A percentile compares a stretch with the other conserved stretches of the same genome.
Evolutionary conservation across 2,113 vertebrate genomes (phyloP).

Genomic region (Elephas maximus): DNA sequence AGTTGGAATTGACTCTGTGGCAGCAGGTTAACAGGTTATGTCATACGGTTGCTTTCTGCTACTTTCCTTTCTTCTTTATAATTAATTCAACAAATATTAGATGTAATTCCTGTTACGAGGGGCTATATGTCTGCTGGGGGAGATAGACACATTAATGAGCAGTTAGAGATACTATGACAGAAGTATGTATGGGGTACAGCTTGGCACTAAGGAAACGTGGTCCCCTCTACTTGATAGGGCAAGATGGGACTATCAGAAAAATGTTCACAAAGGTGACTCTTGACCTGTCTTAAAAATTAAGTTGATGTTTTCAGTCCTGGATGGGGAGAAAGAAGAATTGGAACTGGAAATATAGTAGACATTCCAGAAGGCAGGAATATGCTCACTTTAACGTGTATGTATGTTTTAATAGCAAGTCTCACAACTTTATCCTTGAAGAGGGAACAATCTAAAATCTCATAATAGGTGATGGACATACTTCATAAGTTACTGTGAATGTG

Average conservation of each 20-base stretch:
- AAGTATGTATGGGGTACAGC: background rate
- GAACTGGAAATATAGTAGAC: background rate
- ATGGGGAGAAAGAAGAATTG: background rate
- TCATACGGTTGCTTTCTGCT: background rate
- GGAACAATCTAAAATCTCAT: background rate
- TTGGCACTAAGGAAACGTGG: background rate
- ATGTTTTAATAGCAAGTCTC: slow-evolving; percentile 12
- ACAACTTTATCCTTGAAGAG: background rate
- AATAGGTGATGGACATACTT: background rate
- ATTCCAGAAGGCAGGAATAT: background rate
- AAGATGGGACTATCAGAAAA: background rate
- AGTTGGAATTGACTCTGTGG: too few species aligned
- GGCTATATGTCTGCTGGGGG: background rate
- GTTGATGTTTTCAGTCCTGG: background rate
- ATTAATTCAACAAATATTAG: slow-evolving; percentile 1
- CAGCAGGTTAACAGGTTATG: too few species aligned
- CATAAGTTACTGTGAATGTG: background rate
- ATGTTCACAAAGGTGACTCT: background rate
- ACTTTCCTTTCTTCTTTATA: slow-evolving; percentile 9
- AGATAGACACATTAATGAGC: background rate
- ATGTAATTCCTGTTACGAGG: background rate
- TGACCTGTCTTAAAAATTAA: slow-evolving; percentile 20
- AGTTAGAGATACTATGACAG: background rate
- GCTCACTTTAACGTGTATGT: background rate
- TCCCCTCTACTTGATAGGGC: background rate